Conservation (phyloP, 2,113 vertebrate genomes). For the Oplegnathus fasciatus region DNA sequence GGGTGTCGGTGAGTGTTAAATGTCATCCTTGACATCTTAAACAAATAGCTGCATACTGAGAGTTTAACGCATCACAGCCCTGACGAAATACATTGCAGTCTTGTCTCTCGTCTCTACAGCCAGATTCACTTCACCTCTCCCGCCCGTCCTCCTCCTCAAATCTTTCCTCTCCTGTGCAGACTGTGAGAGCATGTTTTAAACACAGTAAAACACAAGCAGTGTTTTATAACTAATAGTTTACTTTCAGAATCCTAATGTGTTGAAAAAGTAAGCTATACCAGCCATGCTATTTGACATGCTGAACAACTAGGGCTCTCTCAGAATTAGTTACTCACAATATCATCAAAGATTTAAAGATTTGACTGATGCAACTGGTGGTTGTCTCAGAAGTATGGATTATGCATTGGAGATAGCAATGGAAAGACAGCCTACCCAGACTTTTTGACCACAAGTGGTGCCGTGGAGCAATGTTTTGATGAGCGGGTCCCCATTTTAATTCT, state of each 20-base stretch:
- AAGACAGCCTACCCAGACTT: neutral
- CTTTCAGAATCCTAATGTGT: neutral
- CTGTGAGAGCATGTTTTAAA: neutral
- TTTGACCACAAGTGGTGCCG: too few species aligned
- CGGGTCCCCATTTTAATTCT: too few species aligned
- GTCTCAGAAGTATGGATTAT: neutral
- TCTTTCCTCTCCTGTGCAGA: constrained; percentile 2
- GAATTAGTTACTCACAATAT: constrained; percentile 1
- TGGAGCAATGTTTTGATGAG: too few species aligned
- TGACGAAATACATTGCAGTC: constrained; percentile 36
- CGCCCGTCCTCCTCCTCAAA: neutral
- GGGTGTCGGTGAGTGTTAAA: constrained; percentile 56
- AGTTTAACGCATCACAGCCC: constrained; percentile 58
- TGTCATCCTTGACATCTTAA: constrained; percentile 74
- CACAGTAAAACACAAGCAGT: neutral
- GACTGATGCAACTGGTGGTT: neutral
- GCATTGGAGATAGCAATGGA: neutral
- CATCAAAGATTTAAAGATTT: neutral
- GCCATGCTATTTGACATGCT: neutral
- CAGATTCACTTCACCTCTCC: neutral
- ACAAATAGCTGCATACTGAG: constrained; percentile 63
- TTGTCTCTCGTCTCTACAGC: constrained; percentile 17
- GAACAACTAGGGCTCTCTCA: neutral
- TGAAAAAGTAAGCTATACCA: neutral
- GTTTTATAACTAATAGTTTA: neutral